phyloP scores from a whole-genome alignment of 2,113 vertebrate genomes.

The Dicentrarchus labrax region DNA sequence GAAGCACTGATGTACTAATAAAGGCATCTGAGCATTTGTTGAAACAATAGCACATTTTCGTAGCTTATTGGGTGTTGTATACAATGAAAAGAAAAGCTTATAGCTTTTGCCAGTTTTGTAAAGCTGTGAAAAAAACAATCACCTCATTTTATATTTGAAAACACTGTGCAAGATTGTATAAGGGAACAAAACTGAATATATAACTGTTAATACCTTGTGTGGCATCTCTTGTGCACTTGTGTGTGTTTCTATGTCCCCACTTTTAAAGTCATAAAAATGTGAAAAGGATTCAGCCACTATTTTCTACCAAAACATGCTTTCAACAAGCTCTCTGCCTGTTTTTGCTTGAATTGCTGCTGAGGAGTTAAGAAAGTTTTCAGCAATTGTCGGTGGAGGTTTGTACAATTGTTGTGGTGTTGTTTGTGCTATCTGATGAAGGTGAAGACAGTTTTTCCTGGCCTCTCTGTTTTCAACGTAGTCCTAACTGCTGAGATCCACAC shows the following conservation, averaged over 20 bases:
- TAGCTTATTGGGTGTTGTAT: background rate
- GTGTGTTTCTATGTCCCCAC: background rate
- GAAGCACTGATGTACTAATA: background rate
- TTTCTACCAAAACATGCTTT: conserved; percentile 7
- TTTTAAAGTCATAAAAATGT: background rate
- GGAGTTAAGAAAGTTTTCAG: conserved; percentile 47
- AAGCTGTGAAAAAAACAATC: background rate
- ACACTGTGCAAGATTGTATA: background rate
- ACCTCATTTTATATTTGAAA: background rate
- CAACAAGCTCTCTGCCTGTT: conserved; percentile 3
- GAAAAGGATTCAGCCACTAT: background rate
- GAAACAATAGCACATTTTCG: background rate
- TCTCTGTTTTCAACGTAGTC: conserved; percentile 55
- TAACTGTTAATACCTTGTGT: background rate
- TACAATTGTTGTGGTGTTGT: conserved; percentile 36
- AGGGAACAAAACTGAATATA: background rate
- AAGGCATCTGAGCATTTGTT: background rate
- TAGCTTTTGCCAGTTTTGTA: background rate
- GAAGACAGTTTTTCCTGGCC: conserved; percentile 31
- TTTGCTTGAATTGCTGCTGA: conserved; percentile 37
- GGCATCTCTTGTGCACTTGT: background rate
- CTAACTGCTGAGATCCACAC: conserved; percentile 64
- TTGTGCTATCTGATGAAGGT: conserved; percentile 51
- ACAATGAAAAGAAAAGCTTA: background rate
- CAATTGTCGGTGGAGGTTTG: conserved; percentile 20